These are phyloP conservation scores for Leptopilina clavipes DNA, from an alignment of 1,140 invertebrate genomes.

Conservation along the genomic window DNA sequence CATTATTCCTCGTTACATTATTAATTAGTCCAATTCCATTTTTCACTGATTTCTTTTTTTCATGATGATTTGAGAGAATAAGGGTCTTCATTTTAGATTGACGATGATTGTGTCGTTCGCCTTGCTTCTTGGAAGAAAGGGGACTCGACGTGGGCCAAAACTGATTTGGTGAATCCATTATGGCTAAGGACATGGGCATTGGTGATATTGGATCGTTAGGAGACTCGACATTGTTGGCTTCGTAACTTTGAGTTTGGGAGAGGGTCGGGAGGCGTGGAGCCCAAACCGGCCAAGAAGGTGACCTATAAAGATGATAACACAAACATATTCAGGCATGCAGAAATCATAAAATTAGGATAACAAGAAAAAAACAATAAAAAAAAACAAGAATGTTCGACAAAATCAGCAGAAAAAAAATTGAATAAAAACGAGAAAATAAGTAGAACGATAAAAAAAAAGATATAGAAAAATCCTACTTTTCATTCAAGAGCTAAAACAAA, in stretches of 20 bases:
- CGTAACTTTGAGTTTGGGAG: constrained; percentile 62
- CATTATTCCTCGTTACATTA: background rate
- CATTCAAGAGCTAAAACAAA: background rate
- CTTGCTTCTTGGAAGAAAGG: constrained; percentile 46
- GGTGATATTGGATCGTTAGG: constrained; percentile 43
- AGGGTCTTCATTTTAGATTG: background rate
- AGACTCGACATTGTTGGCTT: constrained; percentile 47
- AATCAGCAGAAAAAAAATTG: constrained; percentile 11
- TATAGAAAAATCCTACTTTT: background rate
- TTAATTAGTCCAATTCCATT: background rate
- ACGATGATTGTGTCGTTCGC: background rate
- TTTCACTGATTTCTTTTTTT: background rate
- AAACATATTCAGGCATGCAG: constrained; percentile 70
- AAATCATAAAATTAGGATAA: constrained; percentile 66
- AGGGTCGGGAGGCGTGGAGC: constrained; percentile 72
- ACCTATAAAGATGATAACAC: constrained; percentile 75
- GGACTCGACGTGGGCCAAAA: constrained; percentile 63
- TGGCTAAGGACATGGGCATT: constrained; percentile 55
- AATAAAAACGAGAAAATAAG: background rate
- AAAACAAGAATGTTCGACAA: background rate
- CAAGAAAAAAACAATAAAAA: constrained; percentile 57
- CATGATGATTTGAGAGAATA: background rate
- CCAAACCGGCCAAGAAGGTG: constrained; percentile 78
- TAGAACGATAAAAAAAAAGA: background rate
- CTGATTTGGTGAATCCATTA: constrained; percentile 57